These are phyloP conservation scores for Cheirogaleus major DNA, from an alignment of 2,797 vertebrate species.

Conservation along the genomic window DNA sequence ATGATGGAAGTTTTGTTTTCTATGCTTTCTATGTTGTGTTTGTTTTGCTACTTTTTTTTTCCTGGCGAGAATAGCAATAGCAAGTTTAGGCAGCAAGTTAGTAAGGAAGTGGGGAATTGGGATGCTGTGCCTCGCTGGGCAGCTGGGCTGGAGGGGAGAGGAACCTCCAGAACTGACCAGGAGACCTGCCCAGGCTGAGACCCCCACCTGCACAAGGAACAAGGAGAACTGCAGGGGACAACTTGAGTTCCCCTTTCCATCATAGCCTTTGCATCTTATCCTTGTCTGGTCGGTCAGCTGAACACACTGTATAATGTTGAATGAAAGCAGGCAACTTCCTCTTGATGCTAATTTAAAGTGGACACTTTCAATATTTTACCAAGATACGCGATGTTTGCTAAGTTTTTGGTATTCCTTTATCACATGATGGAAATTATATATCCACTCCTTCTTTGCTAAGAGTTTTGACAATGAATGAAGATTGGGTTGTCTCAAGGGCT, in stretches of 20 bases:
- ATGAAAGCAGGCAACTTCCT: neutral
- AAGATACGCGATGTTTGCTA: neutral
- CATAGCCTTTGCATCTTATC: neutral
- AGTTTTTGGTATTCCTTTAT: neutral
- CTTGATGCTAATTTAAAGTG: neutral
- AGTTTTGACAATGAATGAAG: neutral
- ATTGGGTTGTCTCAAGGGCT: neutral
- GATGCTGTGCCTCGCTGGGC: too few relatives aligned
- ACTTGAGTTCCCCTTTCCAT: neutral
- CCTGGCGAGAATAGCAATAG: neutral
- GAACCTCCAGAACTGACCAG: neutral
- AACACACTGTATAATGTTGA: neutral
- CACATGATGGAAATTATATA: neutral
- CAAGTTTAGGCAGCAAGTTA: neutral
- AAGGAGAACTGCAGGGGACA: neutral
- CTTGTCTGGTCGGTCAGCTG: neutral
- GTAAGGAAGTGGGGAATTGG: neutral
- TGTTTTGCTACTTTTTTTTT: neutral
- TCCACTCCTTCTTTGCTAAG: neutral
- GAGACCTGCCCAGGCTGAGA: neutral
- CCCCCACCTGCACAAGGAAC: neutral
- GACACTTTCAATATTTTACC: neutral
- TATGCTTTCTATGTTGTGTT: neutral
- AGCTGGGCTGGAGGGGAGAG: too few relatives aligned
- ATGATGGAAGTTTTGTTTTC: neutral